A percentile compares a stretch with the other conserved stretches of the same genome.
Conservation (phyloP, 2,888 invertebrate species). For the Thera obeliscata region DNA sequence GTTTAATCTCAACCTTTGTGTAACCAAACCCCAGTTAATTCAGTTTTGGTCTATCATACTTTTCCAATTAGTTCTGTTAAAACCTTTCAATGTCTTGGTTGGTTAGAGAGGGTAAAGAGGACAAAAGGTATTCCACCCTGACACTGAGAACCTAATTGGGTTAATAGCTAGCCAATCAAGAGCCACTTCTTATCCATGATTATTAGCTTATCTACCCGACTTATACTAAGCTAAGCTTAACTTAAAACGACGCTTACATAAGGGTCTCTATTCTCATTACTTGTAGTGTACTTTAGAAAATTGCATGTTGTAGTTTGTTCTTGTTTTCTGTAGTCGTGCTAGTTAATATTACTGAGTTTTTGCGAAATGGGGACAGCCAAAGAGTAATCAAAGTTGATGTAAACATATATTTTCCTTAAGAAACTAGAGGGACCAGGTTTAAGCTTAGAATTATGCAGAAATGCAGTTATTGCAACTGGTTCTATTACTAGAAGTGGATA, state of each 20-base stretch:
- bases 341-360: no score
- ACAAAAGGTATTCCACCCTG: constrained; percentile 7
- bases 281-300: constrained; percentile 14
- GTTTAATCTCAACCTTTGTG: not conserved
- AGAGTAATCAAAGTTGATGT: not conserved
- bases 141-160: constrained; percentile 26
- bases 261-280: constrained; percentile 27
- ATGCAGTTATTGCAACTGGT: constrained; percentile 13
- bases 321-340: not conserved
- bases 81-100: not conserved
- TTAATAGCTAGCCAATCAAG: constrained; percentile 22
- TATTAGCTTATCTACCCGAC: constrained; percentile 21
- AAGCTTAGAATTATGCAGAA: constrained; percentile 1
- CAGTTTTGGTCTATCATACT: not conserved
- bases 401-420: not conserved
- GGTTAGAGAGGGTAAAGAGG: not conserved
- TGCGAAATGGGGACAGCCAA: no score
- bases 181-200: constrained; percentile 23
- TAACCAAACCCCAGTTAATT: not conserved
- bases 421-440: not conserved
- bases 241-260: constrained; percentile 5
- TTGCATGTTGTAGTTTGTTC: constrained; percentile 20
- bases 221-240: not conserved
- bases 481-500: not conserved
- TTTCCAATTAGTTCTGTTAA: not conserved